Percentiles rank a stretch among this genome's conserved stretches.
These are phyloP conservation scores for Thereva nobilitata DNA, from an alignment of 2,888 invertebrate genomes.

Conservation along the genomic window DNA sequence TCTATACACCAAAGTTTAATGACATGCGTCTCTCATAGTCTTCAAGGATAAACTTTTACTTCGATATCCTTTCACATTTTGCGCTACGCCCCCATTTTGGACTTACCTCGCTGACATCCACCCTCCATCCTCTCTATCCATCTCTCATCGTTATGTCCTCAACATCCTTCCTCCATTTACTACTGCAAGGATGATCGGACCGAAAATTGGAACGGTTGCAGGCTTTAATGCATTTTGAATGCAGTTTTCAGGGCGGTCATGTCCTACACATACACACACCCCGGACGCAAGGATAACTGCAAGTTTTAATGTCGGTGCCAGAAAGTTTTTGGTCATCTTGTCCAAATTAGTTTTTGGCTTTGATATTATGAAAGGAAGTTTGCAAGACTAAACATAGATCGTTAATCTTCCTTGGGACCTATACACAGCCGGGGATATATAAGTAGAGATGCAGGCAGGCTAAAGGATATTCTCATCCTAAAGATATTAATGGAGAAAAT, in stretches of 20 bases:
- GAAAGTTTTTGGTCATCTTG: slow-evolving; percentile 26
- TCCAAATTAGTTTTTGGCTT: slow-evolving; percentile 18
- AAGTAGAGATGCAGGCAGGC: too few species aligned
- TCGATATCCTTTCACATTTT: too few species aligned
- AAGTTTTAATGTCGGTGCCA: slow-evolving; percentile 31
- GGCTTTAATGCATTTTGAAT: slow-evolving; percentile 30
- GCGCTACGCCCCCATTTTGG: too few species aligned
- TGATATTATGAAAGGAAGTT: slow-evolving; percentile 3
- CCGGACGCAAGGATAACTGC: slow-evolving; percentile 22
- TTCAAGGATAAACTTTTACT: too few species aligned
- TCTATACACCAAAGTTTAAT: slow-evolving; percentile 5
- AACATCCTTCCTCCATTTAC: too few species aligned
- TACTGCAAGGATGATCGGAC: too few species aligned
- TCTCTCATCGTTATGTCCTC: too few species aligned
- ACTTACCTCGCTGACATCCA: too few species aligned
- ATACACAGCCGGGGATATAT: not conserved
- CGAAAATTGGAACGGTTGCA: not conserved
- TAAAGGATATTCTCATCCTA: too few species aligned
- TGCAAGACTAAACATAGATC: slow-evolving; percentile 10
- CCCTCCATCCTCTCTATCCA: too few species aligned
- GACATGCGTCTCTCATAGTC: not conserved
- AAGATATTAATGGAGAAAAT: too few species aligned
- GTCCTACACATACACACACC: slow-evolving; percentile 10
- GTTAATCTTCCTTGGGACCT: slow-evolving; percentile 12
- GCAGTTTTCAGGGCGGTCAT: slow-evolving; percentile 13